Evolutionary conservation across 2,888 invertebrate genomes (phyloP), one percentile per base, ranked within the genome.

Genomic region (Cynaeus angustus): DNA sequence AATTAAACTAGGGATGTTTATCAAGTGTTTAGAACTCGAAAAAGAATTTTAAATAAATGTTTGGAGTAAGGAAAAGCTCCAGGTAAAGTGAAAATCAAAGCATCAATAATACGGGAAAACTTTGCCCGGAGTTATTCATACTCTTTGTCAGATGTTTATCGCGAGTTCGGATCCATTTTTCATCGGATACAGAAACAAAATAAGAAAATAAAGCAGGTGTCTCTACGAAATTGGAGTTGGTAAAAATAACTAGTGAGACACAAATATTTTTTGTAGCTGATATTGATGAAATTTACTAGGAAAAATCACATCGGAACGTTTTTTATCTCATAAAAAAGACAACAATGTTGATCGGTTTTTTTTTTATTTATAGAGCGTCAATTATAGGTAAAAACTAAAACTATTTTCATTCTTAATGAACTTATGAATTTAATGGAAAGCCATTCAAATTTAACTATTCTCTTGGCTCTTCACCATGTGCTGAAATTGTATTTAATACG

Each of bases 1-100:
- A 46, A 46, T 46, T 46, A 46, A 46, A 46, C 12, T 14, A 7
- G 43, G 14, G 13, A 10, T 43, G 43, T 43, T 43, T 43, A 43
- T 43, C 37, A 37, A 7, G 37, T 37, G 37, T 37, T 37, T n/a
- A 37, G n/a, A 37, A 37, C 9, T 37, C 6, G 37, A 37, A 37
- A n/a, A 37, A 37, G 37, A 37, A n/a, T 21, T 21, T 4, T 21
- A 21, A 21, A 21, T 21, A 21, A 21, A 21, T 21, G 21, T 21
- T 21, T 1, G 6, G 33, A 9, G 33, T n/a, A n/a, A 33, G 33
- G n/a, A n/a, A n/a, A 33, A 33, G n/a, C n/a, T 33, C 33, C 33
- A 33, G 33, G 33, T 33, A 7, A n/a, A 33, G 7, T n/a, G 33
- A n/a, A 33, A 33, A 33, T 33, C 33, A n/a, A 33, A 33, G 21